Percentiles rank a stretch among this genome's conserved stretches.
These are phyloP conservation scores for Alectura lathami DNA, from an alignment of 2,113 vertebrate genomes.

Conservation along the genomic window DNA sequence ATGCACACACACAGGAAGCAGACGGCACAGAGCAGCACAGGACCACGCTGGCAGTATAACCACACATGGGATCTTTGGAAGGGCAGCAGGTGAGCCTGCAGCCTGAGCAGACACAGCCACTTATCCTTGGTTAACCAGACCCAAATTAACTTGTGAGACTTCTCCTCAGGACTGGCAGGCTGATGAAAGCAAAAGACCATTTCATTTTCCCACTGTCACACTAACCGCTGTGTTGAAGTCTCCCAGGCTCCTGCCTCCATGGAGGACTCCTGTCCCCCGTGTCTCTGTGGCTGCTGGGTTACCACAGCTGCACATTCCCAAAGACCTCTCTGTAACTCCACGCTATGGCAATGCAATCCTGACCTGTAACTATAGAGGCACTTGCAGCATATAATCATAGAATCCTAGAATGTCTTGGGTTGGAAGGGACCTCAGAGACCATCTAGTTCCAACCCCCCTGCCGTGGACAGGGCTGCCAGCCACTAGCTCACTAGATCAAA, in stretches of 20 bases:
- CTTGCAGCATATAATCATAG: too few species aligned
- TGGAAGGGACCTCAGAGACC: too few species aligned
- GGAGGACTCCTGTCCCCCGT: accelerated
- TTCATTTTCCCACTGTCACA: background rate
- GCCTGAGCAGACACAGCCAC: background rate
- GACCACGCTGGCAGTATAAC: background rate
- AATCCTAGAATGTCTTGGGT: too few species aligned
- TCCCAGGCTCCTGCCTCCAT: background rate
- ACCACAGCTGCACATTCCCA: background rate
- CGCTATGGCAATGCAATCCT: background rate
- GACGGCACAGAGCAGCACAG: background rate
- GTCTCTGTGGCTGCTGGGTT: background rate
- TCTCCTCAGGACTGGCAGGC: background rate
- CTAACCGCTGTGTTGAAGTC: background rate
- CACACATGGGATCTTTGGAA: background rate
- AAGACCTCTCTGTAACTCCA: background rate
- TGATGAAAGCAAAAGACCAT: background rate
- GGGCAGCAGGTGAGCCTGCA: background rate
- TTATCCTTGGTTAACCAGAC: background rate
- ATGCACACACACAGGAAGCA: background rate
- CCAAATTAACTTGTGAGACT: background rate
- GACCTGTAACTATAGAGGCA: background rate
- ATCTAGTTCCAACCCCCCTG: too few species aligned
- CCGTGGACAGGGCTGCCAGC: too few species aligned
- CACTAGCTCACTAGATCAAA: too few species aligned